Evolutionary conservation across 2,113 vertebrate species (phyloP).

Genomic region (Oxygymnocypris stewartii): DNA sequence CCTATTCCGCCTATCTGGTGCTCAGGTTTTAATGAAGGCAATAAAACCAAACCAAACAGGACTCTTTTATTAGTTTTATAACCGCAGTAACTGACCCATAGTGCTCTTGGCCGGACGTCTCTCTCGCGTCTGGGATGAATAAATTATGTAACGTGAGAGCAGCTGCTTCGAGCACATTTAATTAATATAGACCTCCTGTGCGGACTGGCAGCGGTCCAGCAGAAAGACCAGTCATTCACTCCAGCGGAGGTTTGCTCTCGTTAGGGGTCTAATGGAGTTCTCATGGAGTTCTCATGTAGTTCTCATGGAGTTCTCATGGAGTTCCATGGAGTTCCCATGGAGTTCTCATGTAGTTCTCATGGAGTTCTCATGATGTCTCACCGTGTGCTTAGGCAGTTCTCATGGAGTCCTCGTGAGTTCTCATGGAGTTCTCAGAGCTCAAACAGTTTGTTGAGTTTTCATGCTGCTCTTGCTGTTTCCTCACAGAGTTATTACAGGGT

Average conservation of each 20-base stretch:
- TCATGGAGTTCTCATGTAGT: background rate
- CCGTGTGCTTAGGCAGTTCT: background rate
- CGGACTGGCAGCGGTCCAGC: background rate
- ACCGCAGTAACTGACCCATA: background rate
- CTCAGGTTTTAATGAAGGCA: background rate
- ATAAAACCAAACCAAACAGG: background rate
- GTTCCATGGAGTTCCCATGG: background rate
- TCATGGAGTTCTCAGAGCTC: background rate
- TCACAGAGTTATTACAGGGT: background rate
- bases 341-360: background rate
- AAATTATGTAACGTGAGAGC: slow-evolving; percentile 54
- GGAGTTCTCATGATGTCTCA: background rate
- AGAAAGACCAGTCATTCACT: background rate
- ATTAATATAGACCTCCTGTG: slow-evolving; percentile 48
- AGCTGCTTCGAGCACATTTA: slow-evolving; percentile 55
- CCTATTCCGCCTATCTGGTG: background rate
- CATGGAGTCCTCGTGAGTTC: accelerated
- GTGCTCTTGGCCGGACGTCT: background rate
- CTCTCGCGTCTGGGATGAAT: slow-evolving; percentile 35
- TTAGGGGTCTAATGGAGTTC: background rate
- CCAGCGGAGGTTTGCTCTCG: background rate
- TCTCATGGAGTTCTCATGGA: accelerated
- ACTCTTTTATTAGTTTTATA: background rate
- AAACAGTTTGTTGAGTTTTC: background rate
- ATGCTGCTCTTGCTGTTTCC: too few species aligned